These are phyloP conservation scores for Sphyrna mokarran DNA, from an alignment of 2,113 vertebrate genomes.

Conservation along the genomic window DNA sequence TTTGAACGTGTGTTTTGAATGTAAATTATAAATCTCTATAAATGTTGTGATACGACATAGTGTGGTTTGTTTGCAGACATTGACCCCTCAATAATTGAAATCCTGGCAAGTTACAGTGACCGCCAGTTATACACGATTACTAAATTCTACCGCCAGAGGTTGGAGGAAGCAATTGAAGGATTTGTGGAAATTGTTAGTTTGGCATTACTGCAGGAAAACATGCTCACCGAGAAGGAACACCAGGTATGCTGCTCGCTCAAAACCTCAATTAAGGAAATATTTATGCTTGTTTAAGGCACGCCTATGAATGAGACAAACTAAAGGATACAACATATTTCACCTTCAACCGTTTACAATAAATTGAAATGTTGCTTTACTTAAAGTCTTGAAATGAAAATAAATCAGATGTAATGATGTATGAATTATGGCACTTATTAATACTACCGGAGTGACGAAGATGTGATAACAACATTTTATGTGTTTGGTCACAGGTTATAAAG, in stretches of 20 bases:
- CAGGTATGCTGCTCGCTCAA: not conserved
- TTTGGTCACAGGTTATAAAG: not conserved
- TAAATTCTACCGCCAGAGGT: not conserved
- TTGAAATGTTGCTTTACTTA: no score
- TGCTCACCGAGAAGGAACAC: not conserved
- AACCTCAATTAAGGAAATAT: not conserved
- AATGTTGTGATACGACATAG: no score
- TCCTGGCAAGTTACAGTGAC: no score
- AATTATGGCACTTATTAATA: not conserved
- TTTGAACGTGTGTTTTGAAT: no score
- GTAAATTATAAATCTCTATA: no score
- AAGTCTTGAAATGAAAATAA: not conserved
- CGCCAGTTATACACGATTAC: no score
- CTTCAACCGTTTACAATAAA: no score
- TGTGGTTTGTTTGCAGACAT: no score
- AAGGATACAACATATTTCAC: not conserved
- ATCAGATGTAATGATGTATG: not conserved
- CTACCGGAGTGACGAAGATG: not conserved
- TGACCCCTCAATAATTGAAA: no score
- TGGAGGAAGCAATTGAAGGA: not conserved
- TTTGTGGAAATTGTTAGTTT: not conserved
- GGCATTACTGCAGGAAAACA: not conserved
- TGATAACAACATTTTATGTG: not conserved
- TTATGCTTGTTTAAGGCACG: no score
- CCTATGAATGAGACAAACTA: not conserved